Evolutionary conservation across 2,113 vertebrate species (phyloP).

Genomic region (Rhizomys pruinosus): DNA sequence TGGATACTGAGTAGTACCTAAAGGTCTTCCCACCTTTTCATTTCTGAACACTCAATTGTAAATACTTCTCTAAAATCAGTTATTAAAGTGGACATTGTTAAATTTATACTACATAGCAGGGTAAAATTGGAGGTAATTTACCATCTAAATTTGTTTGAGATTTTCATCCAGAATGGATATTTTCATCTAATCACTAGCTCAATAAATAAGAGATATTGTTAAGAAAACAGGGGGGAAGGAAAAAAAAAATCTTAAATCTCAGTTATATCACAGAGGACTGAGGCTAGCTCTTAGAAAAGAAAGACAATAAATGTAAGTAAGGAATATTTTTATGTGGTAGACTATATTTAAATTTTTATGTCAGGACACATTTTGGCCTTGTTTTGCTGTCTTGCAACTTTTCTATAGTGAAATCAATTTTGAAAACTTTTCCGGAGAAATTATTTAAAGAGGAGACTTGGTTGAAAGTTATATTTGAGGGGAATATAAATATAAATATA

Average conservation of each 20-base stretch:
- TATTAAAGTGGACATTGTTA: neutral
- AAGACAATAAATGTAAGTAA: neutral
- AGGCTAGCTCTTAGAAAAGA: neutral
- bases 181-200: neutral
- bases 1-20: too few species aligned
- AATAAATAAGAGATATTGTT: neutral
- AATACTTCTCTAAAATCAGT: neutral
- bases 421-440: conserved; percentile 27
- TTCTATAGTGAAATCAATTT: neutral
- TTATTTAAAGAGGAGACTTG: neutral
- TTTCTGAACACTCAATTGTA: neutral
- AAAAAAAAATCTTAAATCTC: neutral
- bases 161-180: neutral
- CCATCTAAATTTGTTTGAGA: neutral
- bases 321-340: neutral
- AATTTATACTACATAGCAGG: neutral
- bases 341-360: neutral
- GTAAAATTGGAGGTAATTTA: neutral
- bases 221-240: neutral
- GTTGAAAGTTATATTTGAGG: neutral
- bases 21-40: neutral
- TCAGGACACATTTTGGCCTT: neutral
- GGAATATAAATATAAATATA: neutral
- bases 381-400: neutral
- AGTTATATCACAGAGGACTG: neutral